phyloP scores from a whole-genome alignment of 2,888 invertebrate genomes.

The Athalia rosae region DNA sequence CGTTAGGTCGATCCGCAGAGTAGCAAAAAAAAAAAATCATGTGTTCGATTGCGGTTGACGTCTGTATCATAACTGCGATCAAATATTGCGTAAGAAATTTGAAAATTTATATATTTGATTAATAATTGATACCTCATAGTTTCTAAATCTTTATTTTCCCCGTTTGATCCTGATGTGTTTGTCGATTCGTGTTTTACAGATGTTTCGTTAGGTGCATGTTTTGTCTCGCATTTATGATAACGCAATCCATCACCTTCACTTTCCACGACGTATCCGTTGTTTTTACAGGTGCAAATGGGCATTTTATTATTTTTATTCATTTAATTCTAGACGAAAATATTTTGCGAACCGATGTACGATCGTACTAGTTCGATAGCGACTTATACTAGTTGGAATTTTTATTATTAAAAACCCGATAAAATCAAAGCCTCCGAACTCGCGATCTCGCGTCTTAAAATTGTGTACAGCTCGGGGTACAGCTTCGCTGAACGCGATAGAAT shows the following conservation, averaged over 20 bases:
- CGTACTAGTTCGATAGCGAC: too few species aligned
- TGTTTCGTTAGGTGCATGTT: background rate
- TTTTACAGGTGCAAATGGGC: conserved; percentile 17
- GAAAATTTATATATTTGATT: background rate
- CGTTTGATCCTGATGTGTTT: conserved; percentile 13
- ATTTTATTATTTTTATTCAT: background rate
- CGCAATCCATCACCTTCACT: conserved; percentile 7
- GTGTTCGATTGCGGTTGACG: too few species aligned
- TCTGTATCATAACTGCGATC: background rate
- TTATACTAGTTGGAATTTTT: too few species aligned
- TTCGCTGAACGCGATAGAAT: too few species aligned
- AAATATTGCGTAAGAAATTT: background rate
- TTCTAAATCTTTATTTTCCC: background rate
- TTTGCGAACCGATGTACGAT: background rate
- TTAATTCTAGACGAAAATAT: background rate
- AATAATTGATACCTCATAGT: background rate
- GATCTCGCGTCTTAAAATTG: too few species aligned
- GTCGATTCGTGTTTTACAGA: background rate
- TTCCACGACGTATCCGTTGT: background rate
- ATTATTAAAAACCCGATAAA: too few species aligned
- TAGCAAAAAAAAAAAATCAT: too few species aligned
- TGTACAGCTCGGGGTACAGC: too few species aligned
- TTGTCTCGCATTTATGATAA: conserved; percentile 15
- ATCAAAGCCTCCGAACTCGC: too few species aligned
- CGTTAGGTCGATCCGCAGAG: too few species aligned